Base-by-base conservation (phyloP, 2,113 vertebrate species). In the Dromaius novaehollandiae region DNA sequence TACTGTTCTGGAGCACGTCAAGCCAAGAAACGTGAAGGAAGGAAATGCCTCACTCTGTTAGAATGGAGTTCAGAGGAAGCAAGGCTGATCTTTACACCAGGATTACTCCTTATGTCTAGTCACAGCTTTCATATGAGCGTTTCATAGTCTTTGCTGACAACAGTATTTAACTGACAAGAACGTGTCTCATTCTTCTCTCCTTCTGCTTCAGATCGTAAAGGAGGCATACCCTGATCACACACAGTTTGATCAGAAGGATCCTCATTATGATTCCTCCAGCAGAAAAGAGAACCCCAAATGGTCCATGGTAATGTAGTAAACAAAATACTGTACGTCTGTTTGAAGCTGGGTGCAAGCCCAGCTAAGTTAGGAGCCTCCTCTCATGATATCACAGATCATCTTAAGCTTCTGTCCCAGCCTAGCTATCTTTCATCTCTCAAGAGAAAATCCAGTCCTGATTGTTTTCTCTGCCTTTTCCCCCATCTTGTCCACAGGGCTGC, bases 161-260 rank as follows among this genome's bases (percentile, higher is more conserved):
- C 4, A 6, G 34, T 32, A 82, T 60, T 66, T 46, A 78, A 34
- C 77, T 73, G 75, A 73, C 60, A 44, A 40, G 53, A 92, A 64
- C 34, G 40, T 56, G 11, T 83, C 61, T 13, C 24, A 0, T 74
- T 68, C 30, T 87, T 88, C 80, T 95, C 86, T 78, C 42, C 24
- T 74, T 93, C 79, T 96, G 58, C 96, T 79, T 46, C 79, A 99
- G 99, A 98, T 99, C 1, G 99, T 99, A 50, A 99, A 99, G 96
- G 99, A 99, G 95, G 98, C 99, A 1, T 99, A 99, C 51, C 98
- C 99, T 81, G 99, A 99, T 96, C 99, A 99, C 96, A 99, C 99
- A n/a, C 99, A 99, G 96, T 99, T 99, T 98, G 99, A 99, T 95
- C 98, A 98, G 96, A 99, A 98, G 68, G 98, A 98, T 80, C 98